A percentile compares a stretch with the other conserved stretches of the same genome.
Evolutionary conservation across 2,888 invertebrate genomes (phyloP).

Genomic region (Eupithecia pulchellata): DNA sequence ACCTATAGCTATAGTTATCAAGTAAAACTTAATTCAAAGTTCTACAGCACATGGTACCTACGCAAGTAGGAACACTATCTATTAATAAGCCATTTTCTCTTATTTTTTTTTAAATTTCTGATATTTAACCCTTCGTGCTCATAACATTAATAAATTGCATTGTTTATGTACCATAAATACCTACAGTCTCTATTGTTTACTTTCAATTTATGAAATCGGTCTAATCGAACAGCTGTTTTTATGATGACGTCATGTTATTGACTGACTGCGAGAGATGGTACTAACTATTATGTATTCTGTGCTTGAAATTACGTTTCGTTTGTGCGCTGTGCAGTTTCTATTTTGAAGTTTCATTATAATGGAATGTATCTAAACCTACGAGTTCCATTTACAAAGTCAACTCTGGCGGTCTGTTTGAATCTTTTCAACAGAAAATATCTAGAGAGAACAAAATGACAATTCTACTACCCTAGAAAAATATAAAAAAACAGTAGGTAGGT

Average conservation of each 20-base stretch:
- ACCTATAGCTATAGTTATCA: neutral
- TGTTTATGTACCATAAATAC: neutral
- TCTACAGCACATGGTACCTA: too few relatives aligned
- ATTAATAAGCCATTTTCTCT: neutral
- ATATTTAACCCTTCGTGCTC: neutral
- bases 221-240: conserved; percentile 44
- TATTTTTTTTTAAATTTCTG: neutral
- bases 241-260: conserved; percentile 46
- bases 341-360: neutral
- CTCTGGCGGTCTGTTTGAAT: too few relatives aligned
- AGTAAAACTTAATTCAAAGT: neutral
- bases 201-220: neutral
- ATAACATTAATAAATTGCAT: neutral
- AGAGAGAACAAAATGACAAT: too few relatives aligned
- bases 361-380: neutral
- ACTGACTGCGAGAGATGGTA: conserved; percentile 22
- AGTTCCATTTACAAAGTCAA: neutral
- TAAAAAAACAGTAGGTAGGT: neutral
- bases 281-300: neutral
- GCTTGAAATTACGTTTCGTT: conserved; percentile 39
- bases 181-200: neutral
- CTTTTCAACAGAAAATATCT: too few relatives aligned
- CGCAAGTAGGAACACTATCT: too few relatives aligned
- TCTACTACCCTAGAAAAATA: neutral
- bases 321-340: conserved; percentile 34